Evolutionary conservation across 1,140 invertebrate species (phyloP).

Genomic region (Scaptomyza montana): DNA sequence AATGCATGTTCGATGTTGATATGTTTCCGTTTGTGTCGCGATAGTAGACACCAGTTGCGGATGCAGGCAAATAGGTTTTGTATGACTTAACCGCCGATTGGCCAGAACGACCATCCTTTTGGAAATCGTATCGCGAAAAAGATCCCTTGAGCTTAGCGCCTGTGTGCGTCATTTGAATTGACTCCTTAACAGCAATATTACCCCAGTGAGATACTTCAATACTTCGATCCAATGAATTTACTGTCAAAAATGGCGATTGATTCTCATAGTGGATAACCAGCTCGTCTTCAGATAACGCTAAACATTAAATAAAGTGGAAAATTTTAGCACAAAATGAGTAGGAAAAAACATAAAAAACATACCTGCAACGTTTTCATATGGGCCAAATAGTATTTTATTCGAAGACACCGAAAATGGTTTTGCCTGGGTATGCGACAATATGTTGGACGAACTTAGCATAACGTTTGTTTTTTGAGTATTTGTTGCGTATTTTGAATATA

Average conservation of each 20-base stretch:
- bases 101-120: conserved; percentile 93
- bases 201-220: conserved; percentile 99
- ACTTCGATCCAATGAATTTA: conserved; percentile 92
- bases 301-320: conserved; percentile 3
- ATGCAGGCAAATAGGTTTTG: conserved; percentile 95
- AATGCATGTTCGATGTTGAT: conserved; percentile 96
- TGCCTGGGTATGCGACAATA: conserved; percentile 94
- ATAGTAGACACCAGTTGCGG: conserved; percentile 94
- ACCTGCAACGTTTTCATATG: conserved; percentile 90
- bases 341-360: conserved; percentile 7
- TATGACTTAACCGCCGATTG: conserved; percentile 95
- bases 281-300: conserved; percentile 86
- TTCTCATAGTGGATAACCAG: conserved; percentile 97
- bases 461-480: conserved; percentile 92
- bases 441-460: conserved; percentile 89
- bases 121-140: conserved; percentile 98
- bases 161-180: conserved; percentile 94
- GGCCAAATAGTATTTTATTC: conserved; percentile 92
- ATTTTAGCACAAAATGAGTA: background rate
- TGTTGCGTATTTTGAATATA: conserved; percentile 92
- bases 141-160: conserved; percentile 96
- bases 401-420: conserved; percentile 93
- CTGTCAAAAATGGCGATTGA: conserved; percentile 96
- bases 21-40: conserved; percentile 99
- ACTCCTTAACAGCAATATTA: conserved; percentile 98